A percentile compares a stretch with the other conserved stretches of the same genome.
Conservation (phyloP, 2,113 vertebrate genomes). For the Ginglymostoma cirratum region DNA sequence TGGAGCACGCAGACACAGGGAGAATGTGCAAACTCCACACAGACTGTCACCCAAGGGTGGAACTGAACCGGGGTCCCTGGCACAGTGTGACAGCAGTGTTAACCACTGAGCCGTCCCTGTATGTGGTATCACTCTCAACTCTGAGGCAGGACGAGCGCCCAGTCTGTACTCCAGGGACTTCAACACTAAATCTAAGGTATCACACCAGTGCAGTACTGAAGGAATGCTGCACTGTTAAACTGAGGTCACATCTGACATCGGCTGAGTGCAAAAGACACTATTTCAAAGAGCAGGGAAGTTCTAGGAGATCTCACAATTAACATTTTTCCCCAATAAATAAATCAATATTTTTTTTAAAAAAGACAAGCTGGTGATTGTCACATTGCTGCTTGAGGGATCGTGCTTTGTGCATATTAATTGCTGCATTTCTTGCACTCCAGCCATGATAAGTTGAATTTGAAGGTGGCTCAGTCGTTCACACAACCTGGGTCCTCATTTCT, state of each 20-base stretch:
- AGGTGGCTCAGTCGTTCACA: no score
- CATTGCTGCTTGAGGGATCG: neutral
- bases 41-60: no score
- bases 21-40: no score
- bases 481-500: neutral
- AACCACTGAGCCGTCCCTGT: no score
- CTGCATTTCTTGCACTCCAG: neutral
- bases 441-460: no score
- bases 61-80: no score
- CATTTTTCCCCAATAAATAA: neutral
- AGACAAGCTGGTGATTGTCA: neutral
- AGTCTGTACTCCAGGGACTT: neutral
- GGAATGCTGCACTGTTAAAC: neutral
- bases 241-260: neutral
- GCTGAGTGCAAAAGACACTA: neutral
- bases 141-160: neutral
- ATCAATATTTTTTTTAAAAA: neutral
- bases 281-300: neutral
- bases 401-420: neutral
- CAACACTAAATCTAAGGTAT: neutral
- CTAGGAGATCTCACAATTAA: neutral
- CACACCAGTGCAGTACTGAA: neutral
- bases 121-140: neutral
- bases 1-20: no score
- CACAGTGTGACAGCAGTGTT: no score